Evolutionary conservation across 2,797 vertebrate species (phyloP), one percentile per base, ranked within the genome.

Genomic region (Tauraco hartlaubi): DNA sequence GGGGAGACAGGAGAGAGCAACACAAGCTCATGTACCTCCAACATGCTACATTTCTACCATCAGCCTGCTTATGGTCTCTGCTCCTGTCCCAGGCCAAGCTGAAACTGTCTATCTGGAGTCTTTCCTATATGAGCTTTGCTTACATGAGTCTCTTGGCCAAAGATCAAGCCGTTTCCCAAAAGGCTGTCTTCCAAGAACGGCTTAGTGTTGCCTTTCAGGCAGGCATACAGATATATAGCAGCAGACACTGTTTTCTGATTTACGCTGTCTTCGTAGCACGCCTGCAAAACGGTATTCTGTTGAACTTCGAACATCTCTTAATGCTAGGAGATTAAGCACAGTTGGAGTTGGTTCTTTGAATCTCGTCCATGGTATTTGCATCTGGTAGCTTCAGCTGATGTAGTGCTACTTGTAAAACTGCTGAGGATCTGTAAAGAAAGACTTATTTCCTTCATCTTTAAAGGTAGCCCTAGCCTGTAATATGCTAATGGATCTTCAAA

Each of bases 201-300:
- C 62, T 84, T 26, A 56, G 35, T 9, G 22, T 10, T 92, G 85
- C 39, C 63, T 90, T 69, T 87, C 51, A 48, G 91, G 64, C 44
- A 77, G 85, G 64, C 78, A 62, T 28, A 29, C 71, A 62, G 83
- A 13, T 29, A 16, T 3, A 33, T 9, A 29, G 72, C 51, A 83
- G 72, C 61, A 87, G 61, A n/a, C 16, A 3, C 52, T 15, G 3
- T 26, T 15, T 56, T 41, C 83, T 72, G 69, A 16, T 39, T 69
- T 22, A 64, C 20, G 6, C 61, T 3, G 0, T n/a, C 61, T 14
- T 23, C 0, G 0, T 35, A 73, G 54, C 25, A 19, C 0, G 0
- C n/a, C 63, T 88, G 73, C 39, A 44, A n/a, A 58, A 62, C 21
- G 51, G 12, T 37, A 13, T 72, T 61, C 1, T 5, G n/a, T n/a